A percentile compares a stretch with the other conserved stretches of the same genome.
These are phyloP conservation scores for Leuctra nigra DNA, from an alignment of 2,888 invertebrate species.

Conservation along the genomic window DNA sequence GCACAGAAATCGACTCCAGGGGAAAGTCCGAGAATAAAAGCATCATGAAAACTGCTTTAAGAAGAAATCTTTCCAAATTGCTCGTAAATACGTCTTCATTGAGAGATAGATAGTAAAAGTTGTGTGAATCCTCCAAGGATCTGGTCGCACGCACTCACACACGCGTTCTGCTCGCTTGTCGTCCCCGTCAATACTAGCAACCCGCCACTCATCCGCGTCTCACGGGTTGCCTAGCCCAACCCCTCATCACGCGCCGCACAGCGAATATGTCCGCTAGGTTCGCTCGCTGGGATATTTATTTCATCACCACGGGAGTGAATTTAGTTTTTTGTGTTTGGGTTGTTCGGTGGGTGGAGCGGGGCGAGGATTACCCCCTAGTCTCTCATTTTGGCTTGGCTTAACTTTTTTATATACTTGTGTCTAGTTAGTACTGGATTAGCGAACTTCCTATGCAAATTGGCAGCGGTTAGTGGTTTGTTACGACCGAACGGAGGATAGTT, in stretches of 20 bases:
- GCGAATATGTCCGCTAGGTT: not conserved
- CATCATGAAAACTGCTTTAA: not conserved
- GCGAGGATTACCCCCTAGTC: slow-evolving; percentile 4
- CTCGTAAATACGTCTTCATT: slow-evolving; percentile 1
- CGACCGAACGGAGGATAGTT: slow-evolving; percentile 2
- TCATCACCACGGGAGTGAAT: not conserved
- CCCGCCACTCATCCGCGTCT: slow-evolving; percentile 1
- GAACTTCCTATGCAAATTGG: slow-evolving; percentile 18
- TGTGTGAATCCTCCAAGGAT: not conserved
- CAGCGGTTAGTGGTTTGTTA: not conserved
- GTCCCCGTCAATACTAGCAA: slow-evolving; percentile 11
- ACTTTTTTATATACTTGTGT: slow-evolving; percentile 16
- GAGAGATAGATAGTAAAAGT: slow-evolving; percentile 1
- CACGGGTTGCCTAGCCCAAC: slow-evolving; percentile 6
- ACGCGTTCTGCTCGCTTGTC: not conserved
- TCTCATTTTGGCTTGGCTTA: not conserved
- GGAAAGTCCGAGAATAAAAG: too few relatives aligned
- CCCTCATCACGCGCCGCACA: too few relatives aligned
- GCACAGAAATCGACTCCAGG: too few relatives aligned
- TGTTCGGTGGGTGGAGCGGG: not conserved
- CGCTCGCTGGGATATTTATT: not conserved
- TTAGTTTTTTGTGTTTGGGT: not conserved
- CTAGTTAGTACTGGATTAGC: slow-evolving; percentile 10
- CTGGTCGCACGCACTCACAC: not conserved
- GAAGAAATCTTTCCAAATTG: not conserved